A percentile compares a stretch with the other conserved stretches of the same genome.
Conservation (phyloP, 2,113 vertebrate species). For the Varanus salvator region DNA sequence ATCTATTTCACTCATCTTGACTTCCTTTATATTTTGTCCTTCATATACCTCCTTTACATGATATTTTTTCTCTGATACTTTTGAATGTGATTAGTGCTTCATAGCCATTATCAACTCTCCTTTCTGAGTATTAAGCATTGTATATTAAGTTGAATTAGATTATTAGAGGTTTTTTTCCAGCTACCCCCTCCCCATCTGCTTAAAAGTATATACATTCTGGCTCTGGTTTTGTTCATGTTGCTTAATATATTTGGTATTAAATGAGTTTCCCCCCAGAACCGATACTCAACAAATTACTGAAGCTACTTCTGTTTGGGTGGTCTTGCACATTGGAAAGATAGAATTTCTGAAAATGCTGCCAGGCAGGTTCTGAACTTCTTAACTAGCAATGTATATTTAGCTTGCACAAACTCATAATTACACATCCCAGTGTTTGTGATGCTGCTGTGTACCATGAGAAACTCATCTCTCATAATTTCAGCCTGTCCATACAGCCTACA, state of each 20-base stretch:
- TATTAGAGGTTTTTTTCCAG: background rate
- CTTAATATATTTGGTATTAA: background rate
- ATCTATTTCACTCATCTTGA: too few relatives aligned
- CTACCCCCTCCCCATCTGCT: too few relatives aligned
- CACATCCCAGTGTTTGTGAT: background rate
- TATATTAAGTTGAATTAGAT: background rate
- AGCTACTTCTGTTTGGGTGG: background rate
- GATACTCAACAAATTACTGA: background rate
- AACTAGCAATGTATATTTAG: background rate
- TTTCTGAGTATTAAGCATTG: background rate
- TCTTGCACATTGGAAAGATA: background rate
- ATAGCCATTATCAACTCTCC: background rate
- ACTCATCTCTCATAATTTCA: background rate
- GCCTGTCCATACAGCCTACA: background rate
- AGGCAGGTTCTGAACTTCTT: background rate
- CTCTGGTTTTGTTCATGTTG: background rate
- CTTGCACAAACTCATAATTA: background rate
- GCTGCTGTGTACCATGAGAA: background rate
- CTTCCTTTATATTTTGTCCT: too few relatives aligned
- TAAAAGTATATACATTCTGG: background rate
- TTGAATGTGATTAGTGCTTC: background rate
- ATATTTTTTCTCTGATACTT: background rate
- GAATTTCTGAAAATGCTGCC: background rate
- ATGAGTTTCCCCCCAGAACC: too few relatives aligned
- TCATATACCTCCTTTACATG: background rate